These are phyloP conservation scores for Trichonephila clavata DNA, from an alignment of 1,140 invertebrate species.

Conservation along the genomic window DNA sequence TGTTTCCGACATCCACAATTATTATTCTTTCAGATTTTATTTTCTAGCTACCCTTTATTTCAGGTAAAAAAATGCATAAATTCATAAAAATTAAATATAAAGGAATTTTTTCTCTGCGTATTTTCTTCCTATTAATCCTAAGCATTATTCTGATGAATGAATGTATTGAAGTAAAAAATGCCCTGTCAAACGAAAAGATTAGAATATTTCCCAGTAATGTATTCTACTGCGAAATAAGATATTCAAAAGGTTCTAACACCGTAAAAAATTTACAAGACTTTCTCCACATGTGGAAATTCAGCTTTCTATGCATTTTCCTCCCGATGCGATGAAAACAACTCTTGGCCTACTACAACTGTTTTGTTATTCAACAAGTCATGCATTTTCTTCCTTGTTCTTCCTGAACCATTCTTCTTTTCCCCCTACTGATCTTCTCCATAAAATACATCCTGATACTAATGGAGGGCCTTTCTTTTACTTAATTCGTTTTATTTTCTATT, in stretches of 20 bases:
- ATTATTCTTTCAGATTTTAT: too few relatives aligned
- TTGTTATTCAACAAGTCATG: slow-evolving; percentile 75
- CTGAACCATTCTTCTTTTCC: slow-evolving; percentile 37
- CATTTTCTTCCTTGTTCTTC: slow-evolving; percentile 55
- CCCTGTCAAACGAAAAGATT: not conserved
- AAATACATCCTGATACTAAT: slow-evolving; percentile 70
- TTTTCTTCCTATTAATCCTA: too few relatives aligned
- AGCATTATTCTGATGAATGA: too few relatives aligned
- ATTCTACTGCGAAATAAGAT: not conserved
- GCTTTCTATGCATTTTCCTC: slow-evolving; percentile 45
- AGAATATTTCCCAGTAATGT: not conserved
- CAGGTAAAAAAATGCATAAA: too few relatives aligned
- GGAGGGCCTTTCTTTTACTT: slow-evolving; percentile 71
- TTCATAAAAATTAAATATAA: too few relatives aligned
- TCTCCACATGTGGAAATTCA: slow-evolving; percentile 12
- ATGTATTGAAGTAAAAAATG: too few relatives aligned
- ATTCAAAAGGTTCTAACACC: slow-evolving; percentile 12
- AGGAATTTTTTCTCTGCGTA: too few relatives aligned
- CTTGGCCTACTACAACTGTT: slow-evolving; percentile 63
- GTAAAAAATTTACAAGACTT: slow-evolving; percentile 44
- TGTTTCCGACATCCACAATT: too few relatives aligned
- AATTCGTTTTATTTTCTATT: slow-evolving; percentile 67
- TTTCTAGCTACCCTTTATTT: too few relatives aligned
- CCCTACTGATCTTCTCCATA: slow-evolving; percentile 57
- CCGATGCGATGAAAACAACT: slow-evolving; percentile 29